These are phyloP conservation scores for Otocyon megalotis DNA, from an alignment of 2,113 vertebrate genomes.

Conservation along the genomic window DNA sequence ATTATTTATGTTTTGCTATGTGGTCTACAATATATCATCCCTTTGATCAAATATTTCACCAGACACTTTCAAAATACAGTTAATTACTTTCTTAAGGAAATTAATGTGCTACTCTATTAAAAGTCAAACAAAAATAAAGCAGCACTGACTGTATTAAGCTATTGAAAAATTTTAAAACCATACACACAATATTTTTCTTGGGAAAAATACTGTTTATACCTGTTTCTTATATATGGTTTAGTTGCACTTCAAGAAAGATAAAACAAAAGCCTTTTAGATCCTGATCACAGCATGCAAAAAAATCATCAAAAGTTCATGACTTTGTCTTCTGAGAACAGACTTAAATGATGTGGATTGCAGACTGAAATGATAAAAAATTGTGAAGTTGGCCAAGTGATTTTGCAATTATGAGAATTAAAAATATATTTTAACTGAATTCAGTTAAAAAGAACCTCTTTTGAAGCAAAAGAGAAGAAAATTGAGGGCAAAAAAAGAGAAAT, in stretches of 20 bases:
- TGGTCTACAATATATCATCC: not conserved
- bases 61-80: not conserved
- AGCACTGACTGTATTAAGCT: not conserved
- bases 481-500: conserved; percentile 48
- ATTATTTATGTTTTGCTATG: not conserved
- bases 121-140: not conserved
- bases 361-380: not conserved
- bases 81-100: conserved; percentile 30
- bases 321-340: conserved; percentile 33
- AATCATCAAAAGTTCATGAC: conserved; percentile 40
- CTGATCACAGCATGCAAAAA: not conserved
- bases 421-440: conserved; percentile 24
- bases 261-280: conserved; percentile 40
- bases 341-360: conserved; percentile 42
- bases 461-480: conserved; percentile 35
- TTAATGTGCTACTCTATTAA: not conserved
- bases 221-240: not conserved
- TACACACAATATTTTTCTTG: not conserved
- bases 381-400: conserved; percentile 5
- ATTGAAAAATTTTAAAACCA: not conserved
- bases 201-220: not conserved
- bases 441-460: not conserved
- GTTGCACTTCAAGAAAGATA: not conserved
- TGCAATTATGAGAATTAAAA: conserved; percentile 29
- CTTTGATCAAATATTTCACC: conserved; percentile 38